Percentiles rank a stretch among this genome's conserved stretches.
Conservation (phyloP, 2,888 invertebrate genomes). For the Folsomia candida region DNA sequence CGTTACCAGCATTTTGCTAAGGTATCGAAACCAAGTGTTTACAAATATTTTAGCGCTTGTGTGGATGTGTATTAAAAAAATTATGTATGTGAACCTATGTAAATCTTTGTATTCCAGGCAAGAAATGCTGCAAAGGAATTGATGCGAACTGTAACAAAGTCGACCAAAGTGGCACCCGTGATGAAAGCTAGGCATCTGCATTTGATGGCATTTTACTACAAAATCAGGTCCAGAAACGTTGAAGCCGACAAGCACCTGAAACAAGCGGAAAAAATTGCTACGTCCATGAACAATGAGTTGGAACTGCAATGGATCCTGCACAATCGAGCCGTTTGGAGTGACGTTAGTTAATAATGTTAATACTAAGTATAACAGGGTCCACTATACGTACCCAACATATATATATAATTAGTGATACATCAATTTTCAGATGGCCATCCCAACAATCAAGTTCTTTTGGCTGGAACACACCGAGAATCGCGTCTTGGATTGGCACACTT, state of each 20-base stretch:
- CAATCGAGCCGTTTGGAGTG: constrained; percentile 45
- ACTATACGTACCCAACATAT: no score
- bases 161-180: constrained; percentile 27
- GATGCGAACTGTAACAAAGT: constrained; percentile 30
- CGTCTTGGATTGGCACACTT: constrained; percentile 42
- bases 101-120: no score
- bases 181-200: constrained; percentile 42
- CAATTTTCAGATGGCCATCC: constrained; percentile 39
- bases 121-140: constrained; percentile 32
- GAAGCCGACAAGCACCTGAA: constrained; percentile 39
- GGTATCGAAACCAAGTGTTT: no score
- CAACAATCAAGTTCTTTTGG: constrained; percentile 46
- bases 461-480: constrained; percentile 43
- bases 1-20: constrained; percentile 46
- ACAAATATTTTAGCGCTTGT: no score
- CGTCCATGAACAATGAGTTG: constrained; percentile 35
- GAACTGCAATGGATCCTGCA: constrained; percentile 47
- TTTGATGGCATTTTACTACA: constrained; percentile 42
- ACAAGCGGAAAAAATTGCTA: constrained; percentile 33
- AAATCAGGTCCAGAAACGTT: constrained; percentile 35
- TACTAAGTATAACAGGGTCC: no score
- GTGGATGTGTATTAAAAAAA: no score
- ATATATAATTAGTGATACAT: no score
- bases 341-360: no score
- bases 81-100: no score